phyloP scores from a whole-genome alignment of 2,113 vertebrate species.

The Cryptomyrus ogoouensis region DNA sequence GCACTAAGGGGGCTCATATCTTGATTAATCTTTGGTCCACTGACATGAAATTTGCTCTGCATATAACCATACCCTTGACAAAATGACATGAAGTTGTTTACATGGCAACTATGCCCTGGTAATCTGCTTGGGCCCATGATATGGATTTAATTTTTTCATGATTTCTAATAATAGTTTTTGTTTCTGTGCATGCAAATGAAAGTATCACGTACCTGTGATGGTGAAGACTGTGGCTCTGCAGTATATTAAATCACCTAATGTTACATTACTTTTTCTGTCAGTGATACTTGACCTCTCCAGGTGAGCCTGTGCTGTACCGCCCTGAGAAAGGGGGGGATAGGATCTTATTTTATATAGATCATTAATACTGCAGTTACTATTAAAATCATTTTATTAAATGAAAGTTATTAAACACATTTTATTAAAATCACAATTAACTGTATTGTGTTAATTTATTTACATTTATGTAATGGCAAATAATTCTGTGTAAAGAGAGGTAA shows the following conservation, averaged over 20 bases:
- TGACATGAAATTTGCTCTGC: not conserved
- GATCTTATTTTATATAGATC: not conserved
- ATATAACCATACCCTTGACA: not conserved
- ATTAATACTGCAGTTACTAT: not conserved
- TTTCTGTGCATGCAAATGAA: not conserved
- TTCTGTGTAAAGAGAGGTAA: not conserved
- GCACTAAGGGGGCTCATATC: too few species aligned
- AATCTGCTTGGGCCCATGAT: not conserved
- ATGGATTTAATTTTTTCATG: too few species aligned
- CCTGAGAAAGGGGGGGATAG: not conserved
- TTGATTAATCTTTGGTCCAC: too few species aligned
- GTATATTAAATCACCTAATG: constrained; percentile 10
- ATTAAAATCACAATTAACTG: not conserved
- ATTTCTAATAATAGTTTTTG: not conserved
- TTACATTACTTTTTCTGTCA: not conserved
- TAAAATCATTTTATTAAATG: too few species aligned
- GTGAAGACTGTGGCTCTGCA: constrained; percentile 15
- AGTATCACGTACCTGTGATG: constrained; percentile 12
- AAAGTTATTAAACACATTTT: too few species aligned
- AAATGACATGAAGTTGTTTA: not conserved
- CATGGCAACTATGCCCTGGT: not conserved
- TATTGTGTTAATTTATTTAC: not conserved
- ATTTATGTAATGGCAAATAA: not conserved
- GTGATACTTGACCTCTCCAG: not conserved
- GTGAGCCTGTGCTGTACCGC: not conserved